A percentile compares a stretch with the other conserved stretches of the same genome.
These are phyloP conservation scores for Gallirallus australis DNA, from an alignment of 2,797 vertebrate species.

Conservation along the genomic window DNA sequence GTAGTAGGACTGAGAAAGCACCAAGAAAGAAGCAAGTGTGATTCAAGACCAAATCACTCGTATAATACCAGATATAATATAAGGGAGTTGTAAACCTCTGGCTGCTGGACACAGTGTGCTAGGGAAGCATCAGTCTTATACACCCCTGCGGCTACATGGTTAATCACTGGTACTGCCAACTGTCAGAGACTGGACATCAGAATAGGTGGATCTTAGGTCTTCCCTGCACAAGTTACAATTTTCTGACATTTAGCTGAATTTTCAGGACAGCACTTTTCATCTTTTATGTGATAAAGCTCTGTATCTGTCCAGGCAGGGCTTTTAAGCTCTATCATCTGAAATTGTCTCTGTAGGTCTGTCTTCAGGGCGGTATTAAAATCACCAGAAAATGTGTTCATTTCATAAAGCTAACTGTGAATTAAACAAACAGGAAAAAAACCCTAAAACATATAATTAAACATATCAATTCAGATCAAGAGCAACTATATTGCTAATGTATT, in stretches of 20 bases:
- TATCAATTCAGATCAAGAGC: not conserved
- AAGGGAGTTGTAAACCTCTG: not conserved
- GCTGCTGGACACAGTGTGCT: not conserved
- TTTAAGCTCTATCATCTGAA: not conserved
- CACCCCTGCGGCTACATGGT: not conserved
- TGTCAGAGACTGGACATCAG: not conserved
- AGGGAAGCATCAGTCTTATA: not conserved
- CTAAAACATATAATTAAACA: not conserved
- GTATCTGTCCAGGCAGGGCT: not conserved
- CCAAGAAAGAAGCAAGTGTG: not conserved
- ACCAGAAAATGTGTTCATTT: not conserved
- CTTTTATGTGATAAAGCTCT: not conserved
- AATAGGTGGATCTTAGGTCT: not conserved
- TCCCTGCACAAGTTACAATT: not conserved
- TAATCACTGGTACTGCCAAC: not conserved
- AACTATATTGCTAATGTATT: not conserved
- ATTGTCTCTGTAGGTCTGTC: not conserved
- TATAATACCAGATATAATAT: fast-evolving
- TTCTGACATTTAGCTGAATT: not conserved
- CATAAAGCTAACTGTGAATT: not conserved
- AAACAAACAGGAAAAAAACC: not conserved
- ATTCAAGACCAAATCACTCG: not conserved
- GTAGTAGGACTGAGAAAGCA: not conserved
- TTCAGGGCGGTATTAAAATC: not conserved
- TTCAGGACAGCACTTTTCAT: not conserved